Base-by-base conservation (phyloP, 2,797 vertebrate genomes). In the Danio tinwini region DNA sequence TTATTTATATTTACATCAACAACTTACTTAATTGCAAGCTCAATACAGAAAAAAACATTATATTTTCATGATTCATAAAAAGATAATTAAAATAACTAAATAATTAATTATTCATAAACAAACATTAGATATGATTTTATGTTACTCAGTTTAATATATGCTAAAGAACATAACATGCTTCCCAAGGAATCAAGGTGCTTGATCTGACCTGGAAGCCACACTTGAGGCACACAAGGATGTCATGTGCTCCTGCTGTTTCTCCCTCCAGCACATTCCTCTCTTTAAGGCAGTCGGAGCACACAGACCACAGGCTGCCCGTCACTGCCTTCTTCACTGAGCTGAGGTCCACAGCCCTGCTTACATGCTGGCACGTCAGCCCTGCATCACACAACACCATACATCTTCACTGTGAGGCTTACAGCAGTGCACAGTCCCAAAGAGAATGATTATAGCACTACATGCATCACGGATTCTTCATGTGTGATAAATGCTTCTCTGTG, bases 341-440 rank as follows among this genome's bases (percentile, higher is more conserved):
- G 81, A 98, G 93, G 59, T 96, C 96, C 89, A 98, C 93, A 0
- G 96, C 96, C 44, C 94, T 96, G 89, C 94, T 94, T 83, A 98
- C 94, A 44, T 99, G 98, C 85, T 96, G 96, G 85, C 97, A 99
- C 8, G 96, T 96, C 86, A 98, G 88, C 40, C 95, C 97, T 98
- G 72, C 5, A 70, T 6, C 45, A 6, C 42, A 65, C 19, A 63
- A 49, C 4, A 65, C 55, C 13, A 70, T 7, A 29, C 50, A 65
- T 9, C 19, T 72, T 64, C 4, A 37, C 17, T 53, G 47, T 12
- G 11, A 59, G 55, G 16, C 49, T 67, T 44, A 67, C 6, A 67
- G 13, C 37, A 52, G 53, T 21, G 11, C 19, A 45, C 7, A 42
- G 53, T 16, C 12, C 42, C 8, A 76, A 52, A 14, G 2, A 1